Evolutionary conservation across 2,797 vertebrate species (phyloP).

Genomic region (Sebastes kiyomatsui): DNA sequence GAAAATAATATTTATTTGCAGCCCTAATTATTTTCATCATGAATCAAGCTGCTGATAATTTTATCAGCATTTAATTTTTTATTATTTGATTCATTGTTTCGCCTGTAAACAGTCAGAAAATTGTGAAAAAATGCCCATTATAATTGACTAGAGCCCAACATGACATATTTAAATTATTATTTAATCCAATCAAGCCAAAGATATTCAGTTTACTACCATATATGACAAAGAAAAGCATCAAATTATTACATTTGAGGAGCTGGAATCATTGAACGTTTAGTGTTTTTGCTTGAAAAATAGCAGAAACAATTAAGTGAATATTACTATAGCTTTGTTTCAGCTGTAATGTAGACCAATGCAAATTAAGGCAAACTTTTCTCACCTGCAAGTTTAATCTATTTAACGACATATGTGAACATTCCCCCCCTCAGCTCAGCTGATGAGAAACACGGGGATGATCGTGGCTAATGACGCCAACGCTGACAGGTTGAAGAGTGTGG

Average conservation of each 20-base stretch:
- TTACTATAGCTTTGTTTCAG: background rate
- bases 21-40: no score
- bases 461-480: conserved; percentile 93
- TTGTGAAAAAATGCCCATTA: background rate
- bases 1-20: no score
- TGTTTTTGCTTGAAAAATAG: background rate
- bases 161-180: background rate
- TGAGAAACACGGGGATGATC: conserved; percentile 96
- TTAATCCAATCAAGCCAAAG: background rate
- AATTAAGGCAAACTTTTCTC: background rate
- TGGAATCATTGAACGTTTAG: background rate
- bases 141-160: background rate
- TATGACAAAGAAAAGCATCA: background rate
- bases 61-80: background rate
- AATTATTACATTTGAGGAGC: background rate
- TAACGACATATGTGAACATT: background rate
- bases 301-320: background rate
- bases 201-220: background rate
- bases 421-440: conserved; percentile 89
- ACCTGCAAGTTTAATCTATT: background rate
- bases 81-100: background rate
- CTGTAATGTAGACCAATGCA: background rate
- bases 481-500: conserved; percentile 91
- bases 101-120: background rate
- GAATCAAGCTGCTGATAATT: background rate